phyloP scores from a whole-genome alignment of 1,140 invertebrate genomes.

The Neodiprion virginianus region DNA sequence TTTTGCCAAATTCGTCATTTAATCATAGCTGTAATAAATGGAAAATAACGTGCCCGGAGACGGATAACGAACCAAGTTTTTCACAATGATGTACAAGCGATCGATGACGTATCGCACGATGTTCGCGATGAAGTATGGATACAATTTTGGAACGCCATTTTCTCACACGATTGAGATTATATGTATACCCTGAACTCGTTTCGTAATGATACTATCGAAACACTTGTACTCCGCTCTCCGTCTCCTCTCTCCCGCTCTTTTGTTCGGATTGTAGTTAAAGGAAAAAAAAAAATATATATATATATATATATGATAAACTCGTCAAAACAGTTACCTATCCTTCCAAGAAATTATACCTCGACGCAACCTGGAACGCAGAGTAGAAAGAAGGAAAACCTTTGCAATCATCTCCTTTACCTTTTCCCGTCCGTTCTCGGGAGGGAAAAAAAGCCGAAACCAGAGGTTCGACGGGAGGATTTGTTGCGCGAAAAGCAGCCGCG shows the following conservation, averaged over 20 bases:
- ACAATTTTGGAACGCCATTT: conserved; percentile 19
- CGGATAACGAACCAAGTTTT: conserved; percentile 18
- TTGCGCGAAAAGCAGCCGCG: conserved; percentile 23
- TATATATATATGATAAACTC: too few species aligned
- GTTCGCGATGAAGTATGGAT: conserved; percentile 25
- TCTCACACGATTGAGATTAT: not conserved
- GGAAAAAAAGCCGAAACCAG: not conserved
- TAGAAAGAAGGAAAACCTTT: not conserved
- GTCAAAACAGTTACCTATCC: not conserved
- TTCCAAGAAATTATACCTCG: not conserved
- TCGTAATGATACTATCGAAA: not conserved
- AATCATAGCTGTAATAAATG: too few species aligned
- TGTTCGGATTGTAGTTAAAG: too few species aligned
- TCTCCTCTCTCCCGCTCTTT: too few species aligned
- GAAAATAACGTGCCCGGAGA: too few species aligned
- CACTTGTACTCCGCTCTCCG: not conserved
- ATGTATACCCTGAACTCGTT: not conserved
- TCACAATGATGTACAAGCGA: not conserved
- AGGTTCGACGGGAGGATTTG: conserved; percentile 16
- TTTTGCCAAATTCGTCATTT: too few species aligned
- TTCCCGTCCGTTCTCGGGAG: too few species aligned
- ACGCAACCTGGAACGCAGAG: not conserved
- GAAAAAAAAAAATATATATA: too few species aligned
- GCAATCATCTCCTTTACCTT: not conserved
- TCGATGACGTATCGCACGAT: conserved; percentile 7